Percentiles rank a stretch among this genome's conserved stretches.
Evolutionary conservation across 2,888 invertebrate genomes (phyloP).

Genomic region (Ophion obscuratus): DNA sequence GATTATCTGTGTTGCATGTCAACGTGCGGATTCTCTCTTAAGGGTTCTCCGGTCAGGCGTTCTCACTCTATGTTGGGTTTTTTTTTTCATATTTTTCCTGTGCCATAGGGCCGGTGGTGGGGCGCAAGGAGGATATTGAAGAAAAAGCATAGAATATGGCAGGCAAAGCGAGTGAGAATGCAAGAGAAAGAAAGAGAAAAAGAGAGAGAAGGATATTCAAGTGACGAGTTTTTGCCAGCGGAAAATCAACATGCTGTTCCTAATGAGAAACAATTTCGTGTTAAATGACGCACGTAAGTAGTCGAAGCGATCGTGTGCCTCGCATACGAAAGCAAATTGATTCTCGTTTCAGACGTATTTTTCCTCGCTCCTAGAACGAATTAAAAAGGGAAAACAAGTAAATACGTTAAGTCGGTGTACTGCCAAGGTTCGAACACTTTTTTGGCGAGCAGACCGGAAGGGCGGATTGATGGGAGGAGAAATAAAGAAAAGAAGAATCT

Average conservation of each 20-base stretch:
- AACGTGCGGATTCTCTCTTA: no score
- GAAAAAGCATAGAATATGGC: constrained; percentile 26
- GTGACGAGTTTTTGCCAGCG: constrained; percentile 47
- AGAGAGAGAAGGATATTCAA: not conserved
- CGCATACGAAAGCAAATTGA: constrained; percentile 65
- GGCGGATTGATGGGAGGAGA: not conserved
- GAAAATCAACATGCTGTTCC: constrained; percentile 47
- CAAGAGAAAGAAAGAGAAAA: not conserved
- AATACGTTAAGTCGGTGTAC: constrained; percentile 16
- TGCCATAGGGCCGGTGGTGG: no score
- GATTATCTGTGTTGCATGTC: no score
- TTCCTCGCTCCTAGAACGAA: constrained; percentile 15
- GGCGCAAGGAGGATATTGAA: constrained; percentile 11
- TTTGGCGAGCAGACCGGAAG: not conserved
- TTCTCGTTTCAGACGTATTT: constrained; percentile 52
- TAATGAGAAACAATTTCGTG: constrained; percentile 70
- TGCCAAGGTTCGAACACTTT: constrained; percentile 32
- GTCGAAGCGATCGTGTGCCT: constrained; percentile 65
- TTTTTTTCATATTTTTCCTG: no score
- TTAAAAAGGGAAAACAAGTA: constrained; percentile 21
- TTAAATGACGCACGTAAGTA: constrained; percentile 70
- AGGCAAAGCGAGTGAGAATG: not conserved
- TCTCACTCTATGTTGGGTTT: no score
- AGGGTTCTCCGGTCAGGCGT: no score
- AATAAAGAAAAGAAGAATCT: constrained; percentile 13